Evolutionary conservation across 1,140 invertebrate genomes (phyloP), one percentile per base, ranked within the genome.

Genomic region (Helicoverpa zea): DNA sequence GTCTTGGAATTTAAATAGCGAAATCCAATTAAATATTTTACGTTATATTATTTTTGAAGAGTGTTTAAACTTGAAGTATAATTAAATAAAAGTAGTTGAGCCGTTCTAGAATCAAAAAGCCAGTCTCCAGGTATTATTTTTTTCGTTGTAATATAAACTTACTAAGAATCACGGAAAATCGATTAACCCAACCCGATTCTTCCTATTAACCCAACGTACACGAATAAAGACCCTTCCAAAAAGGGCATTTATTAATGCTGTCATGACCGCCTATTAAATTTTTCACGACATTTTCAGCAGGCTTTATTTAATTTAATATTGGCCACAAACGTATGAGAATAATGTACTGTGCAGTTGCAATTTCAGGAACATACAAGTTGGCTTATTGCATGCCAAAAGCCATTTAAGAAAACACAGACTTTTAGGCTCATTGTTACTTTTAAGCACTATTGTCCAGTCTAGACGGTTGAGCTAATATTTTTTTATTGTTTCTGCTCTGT

Each of bases 391-490:
- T 66, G 63, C 64, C 64, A 68, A 68, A 61, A 49, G 13, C 43
- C 43, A 49, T 68, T 68, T 18, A 68, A 68, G 64, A 68, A 68
- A 66, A 47, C 56, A 16, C 58, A 61, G 58, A 61, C 58, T 13
- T 30, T 61, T 61, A 61, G 43, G 64, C 64, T 68, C 18, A 68
- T 68, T 68, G 43, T 18, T 18, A 43, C 49, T 68, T 68, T 49
- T 49, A 68, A 68, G 43, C 11, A 18, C 43, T 23, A 68, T 68
- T 49, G 64, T 68, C 64, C 64, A 68, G 64, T 68, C 64, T 68
- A 68, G 64, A 68, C 64, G 1, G 18, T 23, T 23, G n/a, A n/a
- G 7, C 43, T 18, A 49, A 68, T 61, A 49, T 49, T 47, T 47
- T 68, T 68, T 18, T 68, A 49, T 49, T 3, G 9, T 13, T 47